phyloP scores from a whole-genome alignment of 2,888 invertebrate genomes.

The Phaedon cochleariae region DNA sequence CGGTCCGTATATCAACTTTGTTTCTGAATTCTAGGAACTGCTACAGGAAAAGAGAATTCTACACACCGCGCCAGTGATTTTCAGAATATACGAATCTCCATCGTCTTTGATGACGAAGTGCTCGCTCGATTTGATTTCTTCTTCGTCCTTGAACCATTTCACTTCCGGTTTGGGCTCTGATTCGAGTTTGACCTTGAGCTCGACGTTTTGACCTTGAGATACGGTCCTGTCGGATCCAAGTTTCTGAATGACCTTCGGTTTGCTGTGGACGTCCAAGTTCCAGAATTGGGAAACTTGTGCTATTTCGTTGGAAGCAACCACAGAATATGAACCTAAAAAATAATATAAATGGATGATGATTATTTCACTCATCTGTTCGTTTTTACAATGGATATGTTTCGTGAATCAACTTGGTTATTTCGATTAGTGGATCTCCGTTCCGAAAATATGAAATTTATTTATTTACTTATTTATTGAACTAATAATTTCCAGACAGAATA shows the following conservation, averaged over 20 bases:
- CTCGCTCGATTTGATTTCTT: slow-evolving; percentile 71
- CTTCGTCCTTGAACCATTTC: slow-evolving; percentile 84
- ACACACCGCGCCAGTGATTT: slow-evolving; percentile 70
- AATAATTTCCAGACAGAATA: no score
- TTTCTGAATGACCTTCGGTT: slow-evolving; percentile 77
- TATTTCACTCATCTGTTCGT: no score
- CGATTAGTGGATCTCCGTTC: no score
- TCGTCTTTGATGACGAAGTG: slow-evolving; percentile 74
- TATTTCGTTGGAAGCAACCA: slow-evolving; percentile 85
- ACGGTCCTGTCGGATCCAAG: slow-evolving; percentile 74
- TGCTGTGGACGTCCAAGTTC: slow-evolving; percentile 84
- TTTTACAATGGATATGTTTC: no score
- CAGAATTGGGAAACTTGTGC: slow-evolving; percentile 93
- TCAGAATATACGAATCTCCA: slow-evolving; percentile 77
- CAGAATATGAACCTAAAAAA: slow-evolving; percentile 77
- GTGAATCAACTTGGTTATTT: no score
- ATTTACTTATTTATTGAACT: no score
- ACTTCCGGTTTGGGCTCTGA: slow-evolving; percentile 86
- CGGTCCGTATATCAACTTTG: no score
- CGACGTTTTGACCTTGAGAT: slow-evolving; percentile 79
- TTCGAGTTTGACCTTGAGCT: slow-evolving; percentile 78
- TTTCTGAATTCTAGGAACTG: no score
- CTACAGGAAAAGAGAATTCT: no score
- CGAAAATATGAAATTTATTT: no score
- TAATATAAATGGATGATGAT: no score